A percentile compares a stretch with the other conserved stretches of the same genome.
Evolutionary conservation across 2,797 vertebrate genomes (phyloP).

Genomic region (Acanthurus leucopareius): DNA sequence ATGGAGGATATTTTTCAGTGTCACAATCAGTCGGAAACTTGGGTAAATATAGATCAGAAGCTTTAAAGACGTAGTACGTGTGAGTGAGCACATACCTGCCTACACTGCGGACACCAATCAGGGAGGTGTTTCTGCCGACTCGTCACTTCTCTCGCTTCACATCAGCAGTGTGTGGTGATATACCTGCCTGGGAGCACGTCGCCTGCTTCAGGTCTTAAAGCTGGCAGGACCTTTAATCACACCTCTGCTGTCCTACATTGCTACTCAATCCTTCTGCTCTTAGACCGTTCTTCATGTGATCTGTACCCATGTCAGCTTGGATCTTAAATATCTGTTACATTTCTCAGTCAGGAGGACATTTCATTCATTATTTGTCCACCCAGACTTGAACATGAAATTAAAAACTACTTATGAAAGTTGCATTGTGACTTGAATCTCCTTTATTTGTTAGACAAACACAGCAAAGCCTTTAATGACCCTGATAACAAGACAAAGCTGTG

Average conservation of each 20-base stretch:
- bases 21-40: conserved; percentile 72
- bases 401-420: background rate
- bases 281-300: conserved; percentile 9
- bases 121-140: conserved; percentile 61
- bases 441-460: background rate
- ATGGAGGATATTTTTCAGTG: conserved; percentile 57
- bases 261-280: conserved; percentile 5
- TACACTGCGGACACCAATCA: conserved; percentile 47
- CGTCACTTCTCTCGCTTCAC: conserved; percentile 53
- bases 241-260: conserved; percentile 29
- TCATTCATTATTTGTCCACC: too few species aligned
- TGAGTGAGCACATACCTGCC: conserved; percentile 70
- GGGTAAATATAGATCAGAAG: conserved; percentile 80
- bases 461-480: background rate
- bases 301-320: background rate
- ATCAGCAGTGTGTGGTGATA: conserved; percentile 35
- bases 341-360: background rate
- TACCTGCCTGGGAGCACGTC: conserved; percentile 78
- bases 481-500: background rate
- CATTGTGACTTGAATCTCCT: conserved; percentile 2
- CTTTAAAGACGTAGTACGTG: conserved; percentile 77
- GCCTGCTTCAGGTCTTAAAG: conserved; percentile 47
- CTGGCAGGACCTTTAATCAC: conserved; percentile 47
- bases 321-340: background rate
- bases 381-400: too few species aligned